Conservation (phyloP, 1,140 invertebrate species). For the Bombus polaris region DNA sequence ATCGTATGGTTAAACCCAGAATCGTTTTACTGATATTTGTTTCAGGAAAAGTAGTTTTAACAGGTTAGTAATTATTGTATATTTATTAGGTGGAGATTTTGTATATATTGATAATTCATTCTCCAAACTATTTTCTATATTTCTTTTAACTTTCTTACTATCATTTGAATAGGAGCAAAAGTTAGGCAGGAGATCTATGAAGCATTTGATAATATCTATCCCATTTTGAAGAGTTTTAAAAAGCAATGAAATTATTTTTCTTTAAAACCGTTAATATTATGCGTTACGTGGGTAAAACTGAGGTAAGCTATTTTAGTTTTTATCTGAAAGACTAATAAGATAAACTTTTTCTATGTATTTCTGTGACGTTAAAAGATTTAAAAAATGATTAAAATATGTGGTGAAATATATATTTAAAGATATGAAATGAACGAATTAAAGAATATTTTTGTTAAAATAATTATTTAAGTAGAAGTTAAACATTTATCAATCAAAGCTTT, state of each 20-base stretch:
- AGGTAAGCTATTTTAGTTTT: slow-evolving; percentile 28
- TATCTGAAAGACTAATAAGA: not conserved
- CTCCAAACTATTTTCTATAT: slow-evolving; percentile 22
- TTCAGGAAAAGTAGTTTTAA: slow-evolving; percentile 98
- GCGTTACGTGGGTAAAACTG: not conserved
- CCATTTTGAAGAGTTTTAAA: slow-evolving; percentile 99
- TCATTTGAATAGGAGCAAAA: slow-evolving; percentile 92
- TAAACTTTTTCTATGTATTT: not conserved
- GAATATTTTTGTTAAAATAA: not conserved
- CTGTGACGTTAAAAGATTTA: not conserved
- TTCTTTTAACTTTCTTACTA: slow-evolving; percentile 40
- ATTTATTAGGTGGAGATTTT: not conserved
- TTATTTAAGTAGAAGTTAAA: not conserved
- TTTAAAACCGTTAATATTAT: not conserved
- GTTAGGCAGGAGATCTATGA: slow-evolving; percentile 99
- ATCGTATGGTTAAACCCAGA: slow-evolving; percentile 99
- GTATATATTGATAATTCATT: not conserved
- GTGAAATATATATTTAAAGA: not conserved
- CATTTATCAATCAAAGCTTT: not conserved
- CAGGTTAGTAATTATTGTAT: slow-evolving; percentile 84
- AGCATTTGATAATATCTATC: slow-evolving; percentile 99
- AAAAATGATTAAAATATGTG: not conserved
- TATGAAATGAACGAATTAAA: not conserved
- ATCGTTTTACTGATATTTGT: slow-evolving; percentile 99
- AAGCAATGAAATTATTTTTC: slow-evolving; percentile 87